Evolutionary conservation across 2,888 invertebrate genomes (phyloP), one percentile per base, ranked within the genome.

Genomic region (Stratiomys singularior): DNA sequence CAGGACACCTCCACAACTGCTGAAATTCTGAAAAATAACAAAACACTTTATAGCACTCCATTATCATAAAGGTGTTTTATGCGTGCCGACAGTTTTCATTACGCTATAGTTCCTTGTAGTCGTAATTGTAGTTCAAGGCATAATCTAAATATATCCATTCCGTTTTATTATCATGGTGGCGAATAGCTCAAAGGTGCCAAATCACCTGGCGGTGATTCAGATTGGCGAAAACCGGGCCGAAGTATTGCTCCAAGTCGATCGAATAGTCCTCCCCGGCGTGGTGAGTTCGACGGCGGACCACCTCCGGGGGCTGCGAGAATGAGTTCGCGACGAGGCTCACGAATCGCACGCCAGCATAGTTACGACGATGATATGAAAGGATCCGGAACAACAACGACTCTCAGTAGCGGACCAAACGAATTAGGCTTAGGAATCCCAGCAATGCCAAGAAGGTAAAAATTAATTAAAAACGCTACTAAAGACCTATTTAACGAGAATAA

Each of bases 301-400:
- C 85, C 85, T 79, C 85, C 85, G 79, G 84, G 85, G 0, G 82
- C 86, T 13, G 86, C 86, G 60, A 85, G 88, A 56, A 86, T 88
- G 81, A 85, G 89, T 76, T 89, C 89, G 13, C 88, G 92, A 23
- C 87, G 92, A 77, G 91, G 90, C 81, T 91, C 92, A 0, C 85
- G 89, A 69, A 91, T 93, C 23, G 90, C 91, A 21, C 88, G 95
- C 15, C 95, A 95, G 84, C 93, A 94, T 85, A 95, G 95, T 84
- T 94, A 94, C 85, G 95, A 95, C 83, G 95, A 95, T 82, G 95
- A 95, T 84, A 89, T 91, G 81, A 90, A 90, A 83, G 86, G 84
- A 28, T 82, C 81, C 15, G 82, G 81, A 4, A 81, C 82, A 1
- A 82, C 83, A 2, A 82, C 83, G 28, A 83, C 83, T 64, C 80